Percentiles rank a stretch among this genome's conserved stretches.
These are phyloP conservation scores for Thalassophryne amazonica DNA, from an alignment of 2,797 vertebrate genomes.

Conservation along the genomic window DNA sequence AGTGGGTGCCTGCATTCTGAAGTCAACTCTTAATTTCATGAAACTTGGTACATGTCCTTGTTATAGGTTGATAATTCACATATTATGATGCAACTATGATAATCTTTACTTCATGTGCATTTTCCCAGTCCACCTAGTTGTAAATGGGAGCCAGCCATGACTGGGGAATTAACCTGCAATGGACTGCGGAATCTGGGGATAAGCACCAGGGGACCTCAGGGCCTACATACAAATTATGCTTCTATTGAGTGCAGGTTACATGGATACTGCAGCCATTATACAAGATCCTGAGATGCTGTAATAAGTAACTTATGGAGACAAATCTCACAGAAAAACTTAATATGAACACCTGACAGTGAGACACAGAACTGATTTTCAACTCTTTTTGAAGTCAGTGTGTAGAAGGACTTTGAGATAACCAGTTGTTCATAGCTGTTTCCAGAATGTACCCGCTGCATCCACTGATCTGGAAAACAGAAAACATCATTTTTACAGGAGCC, in stretches of 20 bases:
- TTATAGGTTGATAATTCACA: too few relatives aligned
- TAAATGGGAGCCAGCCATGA: too few relatives aligned
- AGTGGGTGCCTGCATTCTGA: too few relatives aligned
- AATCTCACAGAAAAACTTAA: conserved; percentile 6
- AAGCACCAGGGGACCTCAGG: too few relatives aligned
- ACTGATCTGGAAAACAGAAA: neutral
- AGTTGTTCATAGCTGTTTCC: neutral
- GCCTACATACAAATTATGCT: too few relatives aligned
- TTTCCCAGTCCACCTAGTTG: too few relatives aligned
- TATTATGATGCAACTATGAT: too few relatives aligned
- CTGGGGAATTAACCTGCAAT: too few relatives aligned
- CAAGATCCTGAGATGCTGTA: conserved; percentile 10
- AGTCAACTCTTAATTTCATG: too few relatives aligned
- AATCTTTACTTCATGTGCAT: too few relatives aligned
- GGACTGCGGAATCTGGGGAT: too few relatives aligned
- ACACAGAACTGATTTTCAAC: conserved; percentile 20
- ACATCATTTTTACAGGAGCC: conserved; percentile 1
- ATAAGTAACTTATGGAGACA: conserved; percentile 5
- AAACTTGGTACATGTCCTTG: too few relatives aligned
- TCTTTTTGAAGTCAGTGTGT: conserved; percentile 3
- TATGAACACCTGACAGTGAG: conserved; percentile 10
- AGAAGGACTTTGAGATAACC: conserved; percentile 1
- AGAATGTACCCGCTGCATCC: conserved; percentile 4
- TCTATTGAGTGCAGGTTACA: conserved; percentile 12
- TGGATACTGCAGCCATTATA: conserved; percentile 1